Evolutionary conservation across 2,113 vertebrate species (phyloP).

Genomic region (Thomomys bottae): DNA sequence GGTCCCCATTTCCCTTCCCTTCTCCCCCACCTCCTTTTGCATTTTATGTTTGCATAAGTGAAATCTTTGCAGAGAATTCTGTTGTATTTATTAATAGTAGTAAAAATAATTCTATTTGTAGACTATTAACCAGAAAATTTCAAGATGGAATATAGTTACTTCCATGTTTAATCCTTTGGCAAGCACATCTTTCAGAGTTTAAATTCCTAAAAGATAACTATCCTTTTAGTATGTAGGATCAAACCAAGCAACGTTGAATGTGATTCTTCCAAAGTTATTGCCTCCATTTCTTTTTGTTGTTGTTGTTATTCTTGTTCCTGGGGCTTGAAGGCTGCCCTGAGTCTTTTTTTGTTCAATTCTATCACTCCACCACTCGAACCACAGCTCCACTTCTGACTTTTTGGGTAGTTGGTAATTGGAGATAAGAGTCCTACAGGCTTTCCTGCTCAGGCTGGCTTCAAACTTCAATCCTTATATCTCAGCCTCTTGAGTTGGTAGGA

Average conservation of each 20-base stretch:
- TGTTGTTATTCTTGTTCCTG: no score
- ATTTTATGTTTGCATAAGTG: constrained; percentile 6
- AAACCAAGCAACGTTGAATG: neutral
- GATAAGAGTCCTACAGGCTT: no score
- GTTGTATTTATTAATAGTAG: neutral
- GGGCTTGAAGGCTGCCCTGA: no score
- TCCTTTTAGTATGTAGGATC: neutral
- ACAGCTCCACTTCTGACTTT: no score
- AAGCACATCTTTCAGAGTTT: neutral
- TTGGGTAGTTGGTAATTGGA: no score
- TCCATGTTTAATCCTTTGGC: neutral
- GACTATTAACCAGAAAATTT: constrained; percentile 27
- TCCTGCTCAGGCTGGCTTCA: no score
- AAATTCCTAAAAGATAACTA: constrained; percentile 2
- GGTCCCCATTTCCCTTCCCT: no score
- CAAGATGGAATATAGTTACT: neutral
- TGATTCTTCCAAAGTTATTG: neutral
- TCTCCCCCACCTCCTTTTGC: neutral
- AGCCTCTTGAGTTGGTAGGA: no score
- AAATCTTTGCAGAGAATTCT: constrained; percentile 21
- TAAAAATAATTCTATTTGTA: constrained; percentile 18
- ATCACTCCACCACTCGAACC: no score
- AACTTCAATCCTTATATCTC: no score
- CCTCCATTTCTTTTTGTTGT: neutral
- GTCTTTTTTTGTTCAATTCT: no score